Conservation (phyloP, 2,888 invertebrate species). For the Watsonalla binaria region DNA sequence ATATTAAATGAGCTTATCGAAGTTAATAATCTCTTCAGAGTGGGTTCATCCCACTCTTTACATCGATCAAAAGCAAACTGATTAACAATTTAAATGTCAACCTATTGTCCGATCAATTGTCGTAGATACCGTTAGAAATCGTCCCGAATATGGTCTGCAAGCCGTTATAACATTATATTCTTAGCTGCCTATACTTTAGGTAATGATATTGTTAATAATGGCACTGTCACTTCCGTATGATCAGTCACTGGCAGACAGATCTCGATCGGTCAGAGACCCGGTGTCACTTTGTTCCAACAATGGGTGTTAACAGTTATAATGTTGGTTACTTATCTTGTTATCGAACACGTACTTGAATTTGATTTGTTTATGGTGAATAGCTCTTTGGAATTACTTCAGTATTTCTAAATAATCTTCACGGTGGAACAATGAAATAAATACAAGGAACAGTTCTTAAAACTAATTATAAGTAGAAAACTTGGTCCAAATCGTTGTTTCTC, state of each 20-base stretch:
- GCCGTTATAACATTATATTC: conserved; percentile 2
- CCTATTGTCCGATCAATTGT: conserved; percentile 12
- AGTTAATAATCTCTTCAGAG: too few species aligned
- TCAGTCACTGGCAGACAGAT: conserved; percentile 12
- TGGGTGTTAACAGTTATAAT: conserved; percentile 3
- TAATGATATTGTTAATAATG: conserved; percentile 7
- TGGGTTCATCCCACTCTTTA: conserved; percentile 6
- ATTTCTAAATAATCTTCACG: too few species aligned
- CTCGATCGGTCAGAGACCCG: conserved; percentile 2
- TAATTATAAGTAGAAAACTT: too few species aligned
- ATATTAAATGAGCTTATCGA: too few species aligned
- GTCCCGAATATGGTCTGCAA: conserved; percentile 4
- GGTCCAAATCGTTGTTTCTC: too few species aligned
- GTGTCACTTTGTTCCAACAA: conserved; percentile 1
- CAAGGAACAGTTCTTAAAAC: too few species aligned
- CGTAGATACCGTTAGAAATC: conserved; percentile 1
- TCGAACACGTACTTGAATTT: background rate
- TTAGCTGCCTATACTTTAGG: background rate
- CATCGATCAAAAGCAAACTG: background rate
- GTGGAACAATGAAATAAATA: too few species aligned
- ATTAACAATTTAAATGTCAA: conserved; percentile 1
- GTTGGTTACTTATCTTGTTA: background rate
- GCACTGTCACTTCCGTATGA: conserved; percentile 19
- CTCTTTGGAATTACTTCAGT: too few species aligned
- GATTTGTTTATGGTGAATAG: too few species aligned